Evolutionary conservation across 1,140 invertebrate genomes (phyloP).

Genomic region (Drosophila lacertosa): DNA sequence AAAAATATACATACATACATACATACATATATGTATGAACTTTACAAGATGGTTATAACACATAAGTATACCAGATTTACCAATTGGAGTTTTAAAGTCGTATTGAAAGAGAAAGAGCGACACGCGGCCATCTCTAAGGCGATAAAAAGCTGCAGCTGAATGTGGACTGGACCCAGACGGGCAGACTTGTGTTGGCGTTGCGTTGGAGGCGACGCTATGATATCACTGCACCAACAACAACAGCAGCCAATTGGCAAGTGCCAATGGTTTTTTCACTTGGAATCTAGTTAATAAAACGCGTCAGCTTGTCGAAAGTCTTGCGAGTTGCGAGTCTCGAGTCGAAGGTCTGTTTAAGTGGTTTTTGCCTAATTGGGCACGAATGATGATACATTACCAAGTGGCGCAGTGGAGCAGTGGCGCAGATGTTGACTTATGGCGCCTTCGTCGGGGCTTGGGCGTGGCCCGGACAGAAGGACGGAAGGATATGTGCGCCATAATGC

Average conservation of each 20-base stretch:
- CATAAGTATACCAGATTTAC: too few relatives aligned
- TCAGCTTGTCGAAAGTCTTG: constrained; percentile 7
- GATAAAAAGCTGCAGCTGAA: too few relatives aligned
- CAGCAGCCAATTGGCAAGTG: constrained; percentile 1
- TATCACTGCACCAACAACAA: constrained; percentile 7
- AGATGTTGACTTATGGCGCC: too few relatives aligned
- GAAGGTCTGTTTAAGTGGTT: constrained; percentile 10
- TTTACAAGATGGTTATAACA: too few relatives aligned
- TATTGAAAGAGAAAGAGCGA: too few relatives aligned
- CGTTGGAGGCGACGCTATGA: constrained; percentile 9
- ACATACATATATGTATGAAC: too few relatives aligned
- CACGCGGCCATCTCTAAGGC: too few relatives aligned
- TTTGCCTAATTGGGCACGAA: constrained; percentile 35
- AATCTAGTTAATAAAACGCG: constrained; percentile 21
- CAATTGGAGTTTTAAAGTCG: too few relatives aligned
- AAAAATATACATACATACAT: too few relatives aligned
- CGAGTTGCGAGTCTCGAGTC: not conserved
- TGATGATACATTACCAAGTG: not conserved
- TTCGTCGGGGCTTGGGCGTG: too few relatives aligned
- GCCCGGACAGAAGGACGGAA: not conserved
- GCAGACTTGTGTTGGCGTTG: constrained; percentile 9
- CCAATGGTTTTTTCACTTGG: not conserved
- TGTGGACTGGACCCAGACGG: too few relatives aligned
- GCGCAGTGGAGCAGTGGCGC: too few relatives aligned
- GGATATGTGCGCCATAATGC: not conserved